Conservation (phyloP, 2,113 vertebrate genomes). For the Mus spicilegus region DNA sequence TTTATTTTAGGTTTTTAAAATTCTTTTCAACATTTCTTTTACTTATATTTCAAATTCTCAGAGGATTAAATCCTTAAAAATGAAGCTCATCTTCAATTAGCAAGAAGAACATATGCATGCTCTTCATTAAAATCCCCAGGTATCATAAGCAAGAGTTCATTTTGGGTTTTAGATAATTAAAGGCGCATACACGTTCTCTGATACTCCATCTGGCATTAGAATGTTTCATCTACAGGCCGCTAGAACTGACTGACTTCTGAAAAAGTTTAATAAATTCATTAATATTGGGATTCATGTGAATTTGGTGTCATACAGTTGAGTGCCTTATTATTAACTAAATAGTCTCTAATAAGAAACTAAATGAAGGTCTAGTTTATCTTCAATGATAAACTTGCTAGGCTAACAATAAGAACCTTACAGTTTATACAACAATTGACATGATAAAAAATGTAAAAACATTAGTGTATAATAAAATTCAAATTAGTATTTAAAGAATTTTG, state of each 20-base stretch:
- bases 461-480: not conserved
- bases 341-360: conserved; percentile 24
- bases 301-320: conserved; percentile 39
- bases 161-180: conserved; percentile 89
- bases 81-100: conserved; percentile 89
- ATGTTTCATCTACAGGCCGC: conserved; percentile 78
- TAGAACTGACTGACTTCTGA: conserved; percentile 76
- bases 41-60: conserved; percentile 80
- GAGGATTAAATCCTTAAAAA: conserved; percentile 85
- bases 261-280: conserved; percentile 82
- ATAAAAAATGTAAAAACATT: not conserved
- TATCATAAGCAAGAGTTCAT: conserved; percentile 81
- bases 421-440: conserved; percentile 18
- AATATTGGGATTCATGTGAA: conserved; percentile 64
- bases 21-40: conserved; percentile 74
- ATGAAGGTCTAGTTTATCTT: not conserved
- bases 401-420: conserved; percentile 16
- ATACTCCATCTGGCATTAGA: conserved; percentile 84
- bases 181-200: conserved; percentile 82
- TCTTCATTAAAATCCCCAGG: conserved; percentile 88
- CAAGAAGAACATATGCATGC: conserved; percentile 86
- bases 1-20: conserved; percentile 84
- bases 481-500: not conserved
- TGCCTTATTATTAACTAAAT: conserved; percentile 58
- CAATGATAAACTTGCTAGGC: not conserved